phyloP scores from a whole-genome alignment of 2,797 vertebrate genomes.

The Octomys mimax region DNA sequence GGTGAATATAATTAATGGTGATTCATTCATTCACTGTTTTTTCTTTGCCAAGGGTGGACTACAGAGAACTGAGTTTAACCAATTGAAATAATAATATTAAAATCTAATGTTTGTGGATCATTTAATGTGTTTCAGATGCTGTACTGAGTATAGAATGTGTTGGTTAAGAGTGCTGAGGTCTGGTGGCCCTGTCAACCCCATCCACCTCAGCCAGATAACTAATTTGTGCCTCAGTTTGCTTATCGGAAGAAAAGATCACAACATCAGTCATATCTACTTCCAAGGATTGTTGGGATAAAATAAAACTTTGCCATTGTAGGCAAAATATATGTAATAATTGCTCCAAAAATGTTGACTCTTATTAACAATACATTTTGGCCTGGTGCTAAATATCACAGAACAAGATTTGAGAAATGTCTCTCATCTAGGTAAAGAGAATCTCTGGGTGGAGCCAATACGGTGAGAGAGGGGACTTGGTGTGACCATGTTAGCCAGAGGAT shows the following conservation, averaged over 20 bases:
- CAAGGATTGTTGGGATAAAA: background rate
- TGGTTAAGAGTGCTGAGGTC: background rate
- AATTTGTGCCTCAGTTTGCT: background rate
- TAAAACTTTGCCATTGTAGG: background rate
- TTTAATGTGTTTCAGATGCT: background rate
- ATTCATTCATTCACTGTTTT: background rate
- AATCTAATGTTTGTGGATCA: background rate
- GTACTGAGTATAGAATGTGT: background rate
- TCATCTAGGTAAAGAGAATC: background rate
- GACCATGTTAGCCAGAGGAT: background rate
- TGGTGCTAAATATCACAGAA: conserved; percentile 1
- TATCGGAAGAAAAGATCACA: background rate
- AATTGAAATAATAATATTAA: conserved; percentile 6
- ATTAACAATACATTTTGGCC: background rate
- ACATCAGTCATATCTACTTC: background rate
- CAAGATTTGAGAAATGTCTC: background rate
- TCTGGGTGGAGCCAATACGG: background rate
- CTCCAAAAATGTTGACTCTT: background rate
- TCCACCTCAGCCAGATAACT: background rate
- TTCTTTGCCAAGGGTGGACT: background rate
- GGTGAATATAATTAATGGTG: conserved; percentile 6
- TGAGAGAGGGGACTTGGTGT: background rate
- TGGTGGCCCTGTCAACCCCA: background rate
- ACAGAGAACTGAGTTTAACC: background rate
- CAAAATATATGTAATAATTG: background rate